Evolutionary conservation across 2,113 vertebrate genomes (phyloP).

Genomic region (Cyprinodon tularosa): DNA sequence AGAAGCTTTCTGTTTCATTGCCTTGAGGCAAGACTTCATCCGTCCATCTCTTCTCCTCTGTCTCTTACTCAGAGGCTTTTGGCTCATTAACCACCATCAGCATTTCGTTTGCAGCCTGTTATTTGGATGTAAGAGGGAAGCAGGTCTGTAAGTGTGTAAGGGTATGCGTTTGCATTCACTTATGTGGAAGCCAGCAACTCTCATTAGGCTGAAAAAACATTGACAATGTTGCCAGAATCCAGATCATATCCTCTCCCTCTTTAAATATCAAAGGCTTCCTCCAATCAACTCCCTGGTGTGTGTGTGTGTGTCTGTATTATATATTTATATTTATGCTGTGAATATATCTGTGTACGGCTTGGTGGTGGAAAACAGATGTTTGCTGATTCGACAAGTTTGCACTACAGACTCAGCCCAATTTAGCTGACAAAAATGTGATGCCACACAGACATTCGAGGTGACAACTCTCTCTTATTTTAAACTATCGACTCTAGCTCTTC

Average conservation of each 20-base stretch:
- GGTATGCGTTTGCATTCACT: slow-evolving; percentile 16
- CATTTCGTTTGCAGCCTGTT: slow-evolving; percentile 69
- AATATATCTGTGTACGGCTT: slow-evolving; percentile 21
- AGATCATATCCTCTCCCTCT: slow-evolving; percentile 67
- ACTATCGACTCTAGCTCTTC: slow-evolving; percentile 39
- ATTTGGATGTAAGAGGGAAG: slow-evolving; percentile 66
- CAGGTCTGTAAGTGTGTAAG: slow-evolving; percentile 26
- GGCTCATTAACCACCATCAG: slow-evolving; percentile 80
- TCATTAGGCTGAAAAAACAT: slow-evolving; percentile 81
- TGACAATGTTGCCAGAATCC: slow-evolving; percentile 71
- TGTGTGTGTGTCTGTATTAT: slow-evolving; percentile 22
- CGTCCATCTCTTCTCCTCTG: slow-evolving; percentile 40
- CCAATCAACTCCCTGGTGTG: slow-evolving; percentile 70
- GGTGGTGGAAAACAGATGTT: slow-evolving; percentile 79
- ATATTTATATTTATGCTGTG: slow-evolving; percentile 26
- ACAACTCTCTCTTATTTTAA: slow-evolving; percentile 59
- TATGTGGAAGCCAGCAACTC: slow-evolving; percentile 51
- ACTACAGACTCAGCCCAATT: slow-evolving; percentile 77
- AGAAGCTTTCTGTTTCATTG: slow-evolving; percentile 52
- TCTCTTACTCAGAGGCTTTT: slow-evolving; percentile 60
- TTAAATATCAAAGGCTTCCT: slow-evolving; percentile 78
- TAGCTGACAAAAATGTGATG: slow-evolving; percentile 68
- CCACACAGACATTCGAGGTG: slow-evolving; percentile 63
- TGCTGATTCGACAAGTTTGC: slow-evolving; percentile 79
- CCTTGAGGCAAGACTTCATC: slow-evolving; percentile 35